Base-by-base conservation (phyloP, 2,888 invertebrate genomes). In the Dicyrtomina minuta region DNA sequence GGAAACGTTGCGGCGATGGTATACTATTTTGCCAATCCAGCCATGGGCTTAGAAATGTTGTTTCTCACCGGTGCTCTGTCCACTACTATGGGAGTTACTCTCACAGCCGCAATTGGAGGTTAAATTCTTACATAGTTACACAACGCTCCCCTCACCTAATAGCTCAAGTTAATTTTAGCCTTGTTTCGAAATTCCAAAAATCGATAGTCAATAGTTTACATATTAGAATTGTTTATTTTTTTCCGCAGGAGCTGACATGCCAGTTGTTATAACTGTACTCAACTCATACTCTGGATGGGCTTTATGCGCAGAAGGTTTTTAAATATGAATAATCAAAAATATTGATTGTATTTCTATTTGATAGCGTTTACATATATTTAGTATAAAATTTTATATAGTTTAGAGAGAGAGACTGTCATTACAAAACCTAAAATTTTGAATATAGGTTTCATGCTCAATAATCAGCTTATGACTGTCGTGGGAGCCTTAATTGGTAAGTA, bases 271-370 rank as follows among this genome's bases (percentile, higher is more conserved):
- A 80, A 94, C 94, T 0, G 94, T 94, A 13, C 84, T 94, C 55
- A 94, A 94, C 86, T 91, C 91, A 80, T 94, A 94, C 84, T 92
- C 92, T 0, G 94, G 94, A 55, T 94, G 94, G 94, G 93, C 94
- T 24, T 84, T 94, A 72, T 94, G 94, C 82, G 94, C 93, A 10
- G 94, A 94, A 84, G 64, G 55, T 55, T 8, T 46, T n/a, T 4
- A n/a, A 53, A 53, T 5, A 20, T 12, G 22, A 55, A 22, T 53
- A 8, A 6, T 20, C 24, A 4, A 20, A n/a, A 6, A 20, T 12
- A n/a, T n/a, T n/a, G n/a, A n/a, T n/a, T n/a, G n/a, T n/a, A n/a
- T n/a, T n/a, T n/a, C n/a, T n/a, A n/a, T n/a, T n/a, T n/a, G n/a
- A n/a, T n/a, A n/a, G n/a, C n/a, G n/a, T n/a, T n/a, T n/a, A n/a